A percentile compares a stretch with the other conserved stretches of the same genome.
phyloP scores from a whole-genome alignment of 2,113 vertebrate genomes.

The Puffinus mauretanicus region DNA sequence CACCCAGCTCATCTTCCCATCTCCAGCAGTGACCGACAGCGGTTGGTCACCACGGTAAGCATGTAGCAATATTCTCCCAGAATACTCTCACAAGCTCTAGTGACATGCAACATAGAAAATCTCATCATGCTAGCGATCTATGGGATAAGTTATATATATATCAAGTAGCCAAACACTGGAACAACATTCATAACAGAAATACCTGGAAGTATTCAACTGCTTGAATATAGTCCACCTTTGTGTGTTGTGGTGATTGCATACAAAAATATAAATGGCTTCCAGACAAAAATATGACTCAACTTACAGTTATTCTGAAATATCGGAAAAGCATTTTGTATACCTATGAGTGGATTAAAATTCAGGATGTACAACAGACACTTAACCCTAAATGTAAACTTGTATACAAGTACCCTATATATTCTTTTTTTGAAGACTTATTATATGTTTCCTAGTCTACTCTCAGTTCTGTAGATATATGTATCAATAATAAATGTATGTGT shows the following conservation, averaged over 20 bases:
- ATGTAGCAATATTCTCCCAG: accelerated
- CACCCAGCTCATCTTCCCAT: background rate
- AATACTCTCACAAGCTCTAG: background rate
- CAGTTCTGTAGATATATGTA: background rate
- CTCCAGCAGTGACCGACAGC: background rate
- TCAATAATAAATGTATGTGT: background rate
- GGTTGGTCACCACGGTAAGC: background rate
- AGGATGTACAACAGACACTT: background rate
- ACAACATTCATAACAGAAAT: background rate
- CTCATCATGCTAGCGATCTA: background rate
- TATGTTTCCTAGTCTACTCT: background rate
- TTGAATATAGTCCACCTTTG: background rate
- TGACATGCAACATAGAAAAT: background rate
- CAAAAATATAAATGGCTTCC: background rate
- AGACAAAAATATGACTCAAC: background rate
- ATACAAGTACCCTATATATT: background rate
- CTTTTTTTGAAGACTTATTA: background rate
- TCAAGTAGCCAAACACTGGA: background rate
- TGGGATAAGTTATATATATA: background rate
- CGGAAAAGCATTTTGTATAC: background rate
- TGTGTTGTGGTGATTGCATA: background rate
- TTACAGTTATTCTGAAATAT: background rate
- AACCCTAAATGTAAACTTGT: background rate
- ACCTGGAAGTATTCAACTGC: background rate
- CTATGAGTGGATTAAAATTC: background rate